A percentile compares a stretch with the other conserved stretches of the same genome.
phyloP scores from a whole-genome alignment of 2,888 invertebrate genomes.

The Synanthedon formicaeformis region DNA sequence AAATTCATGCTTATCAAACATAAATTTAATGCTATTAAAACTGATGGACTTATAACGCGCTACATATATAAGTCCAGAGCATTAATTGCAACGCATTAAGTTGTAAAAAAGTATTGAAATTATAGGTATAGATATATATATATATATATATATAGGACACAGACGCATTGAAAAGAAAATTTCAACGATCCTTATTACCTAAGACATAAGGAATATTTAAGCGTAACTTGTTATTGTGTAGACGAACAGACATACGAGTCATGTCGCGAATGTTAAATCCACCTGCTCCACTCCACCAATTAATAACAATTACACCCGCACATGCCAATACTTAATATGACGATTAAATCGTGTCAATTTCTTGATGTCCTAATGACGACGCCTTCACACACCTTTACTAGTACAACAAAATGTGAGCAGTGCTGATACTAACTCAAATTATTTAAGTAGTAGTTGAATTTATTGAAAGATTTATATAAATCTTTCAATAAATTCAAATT shows the following conservation, averaged over 20 bases:
- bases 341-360: slow-evolving; percentile 8
- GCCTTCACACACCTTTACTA: too few relatives aligned
- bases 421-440: too few relatives aligned
- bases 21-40: slow-evolving; percentile 2
- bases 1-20: not conserved
- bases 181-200: not conserved
- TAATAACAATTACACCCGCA: slow-evolving; percentile 28
- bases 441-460: too few relatives aligned
- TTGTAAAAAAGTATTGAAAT: slow-evolving; percentile 14
- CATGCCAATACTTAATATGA: slow-evolving; percentile 17
- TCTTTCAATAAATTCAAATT: too few relatives aligned
- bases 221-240: not conserved
- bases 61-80: not conserved
- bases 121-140: slow-evolving; percentile 1
- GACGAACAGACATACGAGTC: not conserved
- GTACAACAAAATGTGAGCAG: too few relatives aligned
- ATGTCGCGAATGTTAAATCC: slow-evolving; percentile 5
- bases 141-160: not conserved
- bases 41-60: not conserved
- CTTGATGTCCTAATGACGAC: not conserved
- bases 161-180: slow-evolving; percentile 5
- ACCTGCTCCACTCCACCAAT: slow-evolving; percentile 27
- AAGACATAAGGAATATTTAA: not conserved
- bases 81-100: slow-evolving; percentile 15
- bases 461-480: too few relatives aligned